phyloP scores from a whole-genome alignment of 2,113 vertebrate species.

The Campylorhamphus procurvoides region DNA sequence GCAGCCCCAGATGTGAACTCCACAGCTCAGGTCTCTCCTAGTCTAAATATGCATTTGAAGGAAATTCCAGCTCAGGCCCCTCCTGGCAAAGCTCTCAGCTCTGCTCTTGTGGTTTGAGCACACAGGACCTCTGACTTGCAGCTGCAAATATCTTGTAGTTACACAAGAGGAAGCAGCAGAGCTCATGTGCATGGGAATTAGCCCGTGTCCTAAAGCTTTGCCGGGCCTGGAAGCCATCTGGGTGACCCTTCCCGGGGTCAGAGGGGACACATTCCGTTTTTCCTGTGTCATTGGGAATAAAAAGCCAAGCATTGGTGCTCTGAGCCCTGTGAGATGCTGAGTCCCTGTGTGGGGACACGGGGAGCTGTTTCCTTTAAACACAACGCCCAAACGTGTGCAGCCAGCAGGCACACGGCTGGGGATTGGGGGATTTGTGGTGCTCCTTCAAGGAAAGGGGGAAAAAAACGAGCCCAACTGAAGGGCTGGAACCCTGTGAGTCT shows the following conservation, averaged over 20 bases:
- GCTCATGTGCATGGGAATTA: slow-evolving; percentile 23
- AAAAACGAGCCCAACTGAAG: neutral
- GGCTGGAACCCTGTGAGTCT: neutral
- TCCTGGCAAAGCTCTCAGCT: neutral
- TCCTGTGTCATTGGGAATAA: neutral
- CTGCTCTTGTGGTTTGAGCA: neutral
- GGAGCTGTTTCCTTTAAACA: neutral
- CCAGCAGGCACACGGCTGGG: neutral
- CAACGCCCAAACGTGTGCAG: fast-evolving
- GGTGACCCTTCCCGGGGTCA: neutral
- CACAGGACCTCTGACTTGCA: neutral
- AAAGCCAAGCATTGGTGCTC: neutral
- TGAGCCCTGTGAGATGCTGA: neutral
- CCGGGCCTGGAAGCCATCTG: slow-evolving; percentile 31
- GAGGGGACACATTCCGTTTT: slow-evolving; percentile 39
- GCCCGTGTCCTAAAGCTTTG: neutral
- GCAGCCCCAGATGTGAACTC: neutral
- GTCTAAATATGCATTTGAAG: neutral
- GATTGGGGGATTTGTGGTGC: neutral
- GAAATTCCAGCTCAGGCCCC: slow-evolving; percentile 35
- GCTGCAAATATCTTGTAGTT: slow-evolving; percentile 1
- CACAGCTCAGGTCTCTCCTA: neutral
- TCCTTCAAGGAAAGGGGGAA: neutral
- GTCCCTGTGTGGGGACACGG: neutral
- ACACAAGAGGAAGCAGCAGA: slow-evolving; percentile 9